phyloP scores from a whole-genome alignment of 2,113 vertebrate species.

The Perccottus glenii region DNA sequence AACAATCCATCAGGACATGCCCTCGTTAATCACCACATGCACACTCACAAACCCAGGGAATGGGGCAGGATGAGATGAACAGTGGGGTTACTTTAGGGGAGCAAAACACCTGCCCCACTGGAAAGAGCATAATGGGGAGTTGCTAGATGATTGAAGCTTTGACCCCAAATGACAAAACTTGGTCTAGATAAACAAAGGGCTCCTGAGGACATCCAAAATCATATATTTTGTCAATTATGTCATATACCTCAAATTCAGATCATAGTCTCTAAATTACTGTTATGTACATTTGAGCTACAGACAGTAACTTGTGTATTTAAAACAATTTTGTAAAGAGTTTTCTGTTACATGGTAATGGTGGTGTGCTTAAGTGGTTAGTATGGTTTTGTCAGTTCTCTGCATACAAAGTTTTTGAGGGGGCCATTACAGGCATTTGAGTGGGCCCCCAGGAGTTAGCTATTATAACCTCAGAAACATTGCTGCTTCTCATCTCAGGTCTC shows the following conservation, averaged over 20 bases:
- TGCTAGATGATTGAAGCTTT: neutral
- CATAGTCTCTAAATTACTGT: no score
- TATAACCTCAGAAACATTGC: constrained; percentile 20
- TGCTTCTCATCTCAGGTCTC: constrained; percentile 48
- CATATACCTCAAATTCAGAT: no score
- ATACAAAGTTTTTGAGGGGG: constrained; percentile 18
- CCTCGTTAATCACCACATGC: constrained; percentile 75
- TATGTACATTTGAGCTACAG: no score
- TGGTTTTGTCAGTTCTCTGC: neutral
- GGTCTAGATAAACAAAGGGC: constrained; percentile 3
- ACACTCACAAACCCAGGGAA: constrained; percentile 50
- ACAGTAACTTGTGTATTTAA: no score
- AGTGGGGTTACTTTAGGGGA: constrained; percentile 62
- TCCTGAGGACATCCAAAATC: constrained; percentile 8
- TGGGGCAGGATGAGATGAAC: constrained; percentile 66
- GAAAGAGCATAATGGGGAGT: constrained; percentile 27
- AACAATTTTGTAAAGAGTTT: no score
- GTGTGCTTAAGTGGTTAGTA: no score
- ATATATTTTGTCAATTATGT: no score
- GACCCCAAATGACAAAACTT: constrained; percentile 5
- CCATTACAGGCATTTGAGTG: constrained; percentile 18
- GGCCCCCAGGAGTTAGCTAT: constrained; percentile 21
- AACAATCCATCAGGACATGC: constrained; percentile 75
- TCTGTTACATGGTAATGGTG: no score
- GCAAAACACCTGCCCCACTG: constrained; percentile 59